Evolutionary conservation across 2,888 invertebrate genomes (phyloP).

Genomic region (Nysson spinosus): DNA sequence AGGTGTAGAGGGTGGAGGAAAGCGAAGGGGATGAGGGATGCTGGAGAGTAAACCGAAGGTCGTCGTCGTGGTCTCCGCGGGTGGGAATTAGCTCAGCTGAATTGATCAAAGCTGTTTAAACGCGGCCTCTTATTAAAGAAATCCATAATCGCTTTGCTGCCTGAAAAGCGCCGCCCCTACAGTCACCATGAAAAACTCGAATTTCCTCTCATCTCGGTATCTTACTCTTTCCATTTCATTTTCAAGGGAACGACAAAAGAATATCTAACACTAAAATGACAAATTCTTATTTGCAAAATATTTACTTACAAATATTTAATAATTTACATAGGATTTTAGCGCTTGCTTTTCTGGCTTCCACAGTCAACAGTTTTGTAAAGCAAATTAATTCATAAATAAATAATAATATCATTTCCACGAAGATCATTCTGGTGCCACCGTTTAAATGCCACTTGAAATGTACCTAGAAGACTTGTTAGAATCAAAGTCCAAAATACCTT

Average conservation of each 20-base stretch:
- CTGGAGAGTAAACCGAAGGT: constrained; percentile 20
- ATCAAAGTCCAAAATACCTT: no score
- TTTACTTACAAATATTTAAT: no score
- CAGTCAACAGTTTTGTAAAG: no score
- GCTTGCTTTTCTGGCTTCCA: no score
- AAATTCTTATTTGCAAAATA: no score
- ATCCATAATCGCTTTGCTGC: constrained; percentile 71
- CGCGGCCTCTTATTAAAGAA: constrained; percentile 75
- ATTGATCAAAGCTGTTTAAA: constrained; percentile 75
- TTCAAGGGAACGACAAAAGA: not conserved
- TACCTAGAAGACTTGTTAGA: no score
- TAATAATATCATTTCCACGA: no score
- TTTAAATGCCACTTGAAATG: no score
- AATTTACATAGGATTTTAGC: no score
- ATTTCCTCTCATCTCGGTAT: constrained; percentile 37
- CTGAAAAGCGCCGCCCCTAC: constrained; percentile 50
- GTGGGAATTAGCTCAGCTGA: constrained; percentile 71
- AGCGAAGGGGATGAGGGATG: not conserved
- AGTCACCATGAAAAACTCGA: constrained; percentile 49
- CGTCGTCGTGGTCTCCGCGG: constrained; percentile 62
- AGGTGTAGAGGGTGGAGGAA: constrained; percentile 8
- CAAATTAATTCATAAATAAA: no score
- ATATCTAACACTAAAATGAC: not conserved
- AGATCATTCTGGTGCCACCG: no score
- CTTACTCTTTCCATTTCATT: not conserved